Percentiles rank a stretch among this genome's conserved stretches.
phyloP scores from a whole-genome alignment of 2,113 vertebrate species.

The Aplodontia rufa region DNA sequence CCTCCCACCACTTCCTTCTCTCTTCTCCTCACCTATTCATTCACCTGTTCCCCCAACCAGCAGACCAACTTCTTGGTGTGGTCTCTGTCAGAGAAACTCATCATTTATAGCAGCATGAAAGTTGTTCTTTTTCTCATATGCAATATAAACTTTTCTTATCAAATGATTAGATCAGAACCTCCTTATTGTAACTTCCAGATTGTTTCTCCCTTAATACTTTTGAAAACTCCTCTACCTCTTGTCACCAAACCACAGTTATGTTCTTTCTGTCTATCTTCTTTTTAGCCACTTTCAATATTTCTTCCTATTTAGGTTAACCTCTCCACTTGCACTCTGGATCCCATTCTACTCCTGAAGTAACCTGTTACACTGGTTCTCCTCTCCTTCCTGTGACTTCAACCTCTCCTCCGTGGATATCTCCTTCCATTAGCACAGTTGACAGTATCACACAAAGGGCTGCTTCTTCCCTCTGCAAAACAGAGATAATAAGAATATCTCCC shows the following conservation, averaged over 20 bases:
- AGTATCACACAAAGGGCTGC: not conserved
- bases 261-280: not conserved
- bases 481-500: not conserved
- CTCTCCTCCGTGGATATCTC: not conserved
- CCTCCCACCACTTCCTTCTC: not conserved
- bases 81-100: not conserved
- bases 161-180: not conserved
- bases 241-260: not conserved
- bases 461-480: not conserved
- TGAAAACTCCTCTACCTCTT: not conserved
- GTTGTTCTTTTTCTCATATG: not conserved
- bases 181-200: not conserved
- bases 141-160: not conserved
- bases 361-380: not conserved
- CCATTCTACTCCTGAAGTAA: not conserved
- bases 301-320: not conserved
- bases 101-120: not conserved
- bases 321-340: not conserved
- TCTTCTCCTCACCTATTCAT: not conserved
- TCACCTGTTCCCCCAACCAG: not conserved
- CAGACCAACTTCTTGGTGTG: not conserved
- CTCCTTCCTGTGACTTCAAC: not conserved
- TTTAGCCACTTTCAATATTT: not conserved
- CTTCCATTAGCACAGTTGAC: not conserved
- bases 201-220: not conserved